phyloP scores from a whole-genome alignment of 1,140 invertebrate genomes.

The Bombus vancouverensis region DNA sequence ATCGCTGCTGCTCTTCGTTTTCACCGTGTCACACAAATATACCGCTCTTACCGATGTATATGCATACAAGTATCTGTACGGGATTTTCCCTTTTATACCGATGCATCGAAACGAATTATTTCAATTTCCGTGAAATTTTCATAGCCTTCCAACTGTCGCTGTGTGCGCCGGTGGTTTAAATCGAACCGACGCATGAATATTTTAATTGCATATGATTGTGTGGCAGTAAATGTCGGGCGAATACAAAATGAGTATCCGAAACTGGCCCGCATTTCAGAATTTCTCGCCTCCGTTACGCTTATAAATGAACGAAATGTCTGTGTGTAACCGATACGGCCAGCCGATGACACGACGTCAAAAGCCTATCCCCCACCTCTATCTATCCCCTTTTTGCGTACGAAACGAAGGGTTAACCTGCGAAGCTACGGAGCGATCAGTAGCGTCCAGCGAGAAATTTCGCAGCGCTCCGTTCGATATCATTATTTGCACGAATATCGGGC shows the following conservation, averaged over 20 bases:
- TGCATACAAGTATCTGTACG: background rate
- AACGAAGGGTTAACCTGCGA: conserved; percentile 61
- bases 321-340: conserved; percentile 62
- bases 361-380: background rate
- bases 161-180: background rate
- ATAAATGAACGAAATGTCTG: conserved; percentile 39
- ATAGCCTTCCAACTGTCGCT: background rate
- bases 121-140: background rate
- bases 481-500: conserved; percentile 32
- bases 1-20: background rate
- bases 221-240: conserved; percentile 1
- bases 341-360: conserved; percentile 62
- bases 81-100: background rate
- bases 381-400: conserved; percentile 55
- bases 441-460: conserved; percentile 54
- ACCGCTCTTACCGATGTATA: background rate
- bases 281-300: conserved; percentile 8
- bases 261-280: conserved; percentile 1
- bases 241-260: conserved; percentile 41
- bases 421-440: conserved; percentile 22
- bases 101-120: background rate
- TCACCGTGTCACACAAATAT: background rate
- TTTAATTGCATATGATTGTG: conserved; percentile 38
- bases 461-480: conserved; percentile 38
- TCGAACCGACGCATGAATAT: conserved; percentile 12